Evolutionary conservation across 1,140 invertebrate genomes (phyloP).

Genomic region (Harlomillsia oculata): DNA sequence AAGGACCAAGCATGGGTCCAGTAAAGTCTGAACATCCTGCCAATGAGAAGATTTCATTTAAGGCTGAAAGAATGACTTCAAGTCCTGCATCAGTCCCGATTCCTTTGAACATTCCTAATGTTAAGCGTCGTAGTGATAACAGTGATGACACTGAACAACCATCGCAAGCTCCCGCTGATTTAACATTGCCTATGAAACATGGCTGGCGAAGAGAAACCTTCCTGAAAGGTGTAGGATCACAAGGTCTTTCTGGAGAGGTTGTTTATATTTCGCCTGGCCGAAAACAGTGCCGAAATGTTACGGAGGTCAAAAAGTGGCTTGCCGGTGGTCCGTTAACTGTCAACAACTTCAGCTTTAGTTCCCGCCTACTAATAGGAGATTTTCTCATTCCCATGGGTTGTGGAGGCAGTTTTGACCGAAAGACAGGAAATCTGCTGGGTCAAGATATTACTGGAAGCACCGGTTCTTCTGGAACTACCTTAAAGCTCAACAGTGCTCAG

Average conservation of each 20-base stretch:
- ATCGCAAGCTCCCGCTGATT: slow-evolving; percentile 13
- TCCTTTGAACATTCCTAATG: slow-evolving; percentile 8
- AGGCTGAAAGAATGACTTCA: slow-evolving; percentile 41
- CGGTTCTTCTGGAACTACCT: too few species aligned
- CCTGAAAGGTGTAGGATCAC: slow-evolving; percentile 19
- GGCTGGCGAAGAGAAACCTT: slow-evolving; percentile 82
- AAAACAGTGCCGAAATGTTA: slow-evolving; percentile 5
- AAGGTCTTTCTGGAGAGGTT: slow-evolving; percentile 31
- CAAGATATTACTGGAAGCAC: too few species aligned
- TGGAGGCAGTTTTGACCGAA: not conserved
- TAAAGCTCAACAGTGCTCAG: slow-evolving; percentile 24
- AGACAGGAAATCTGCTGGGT: too few species aligned
- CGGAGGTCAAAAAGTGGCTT: slow-evolving; percentile 18
- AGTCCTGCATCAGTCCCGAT: too few species aligned
- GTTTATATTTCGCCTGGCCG: slow-evolving; percentile 19
- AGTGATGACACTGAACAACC: too few species aligned
- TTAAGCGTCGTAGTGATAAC: slow-evolving; percentile 11
- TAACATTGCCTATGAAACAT: slow-evolving; percentile 60
- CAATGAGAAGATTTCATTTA: too few species aligned
- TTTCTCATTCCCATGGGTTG: slow-evolving; percentile 62
- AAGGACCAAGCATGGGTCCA: slow-evolving; percentile 35
- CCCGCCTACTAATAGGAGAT: slow-evolving; percentile 75
- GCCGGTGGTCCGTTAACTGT: slow-evolving; percentile 51
- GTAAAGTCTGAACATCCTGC: slow-evolving; percentile 15
- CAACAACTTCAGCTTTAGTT: slow-evolving; percentile 86